phyloP scores from a whole-genome alignment of 2,113 vertebrate species.

The Tretioscincus oriximinensis region DNA sequence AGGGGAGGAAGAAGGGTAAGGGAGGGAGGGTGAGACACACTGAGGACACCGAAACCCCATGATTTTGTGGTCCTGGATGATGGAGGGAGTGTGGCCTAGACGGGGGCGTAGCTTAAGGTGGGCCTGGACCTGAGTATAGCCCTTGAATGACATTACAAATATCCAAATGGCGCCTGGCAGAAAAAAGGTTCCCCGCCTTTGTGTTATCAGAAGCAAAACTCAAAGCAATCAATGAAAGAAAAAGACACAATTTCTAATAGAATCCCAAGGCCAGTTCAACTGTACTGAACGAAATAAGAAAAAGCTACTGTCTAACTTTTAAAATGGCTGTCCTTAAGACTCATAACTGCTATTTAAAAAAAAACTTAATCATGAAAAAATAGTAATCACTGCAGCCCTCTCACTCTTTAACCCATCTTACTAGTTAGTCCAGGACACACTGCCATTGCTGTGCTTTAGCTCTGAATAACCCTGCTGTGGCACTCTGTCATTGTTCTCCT shows the following conservation, averaged over 20 bases:
- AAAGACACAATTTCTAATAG: constrained; percentile 36
- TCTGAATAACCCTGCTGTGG: not conserved
- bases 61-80: no score
- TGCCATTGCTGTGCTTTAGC: not conserved
- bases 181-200: no score
- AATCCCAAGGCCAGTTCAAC: constrained; percentile 16
- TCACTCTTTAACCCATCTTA: not conserved
- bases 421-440: not conserved
- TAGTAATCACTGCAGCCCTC: not conserved
- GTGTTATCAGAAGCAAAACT: constrained; percentile 35
- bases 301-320: not conserved
- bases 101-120: no score
- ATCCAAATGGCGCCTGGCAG: no score
- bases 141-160: no score
- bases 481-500: not conserved
- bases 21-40: no score
- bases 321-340: not conserved
- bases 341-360: not conserved
- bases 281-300: not conserved
- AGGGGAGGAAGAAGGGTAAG: no score
- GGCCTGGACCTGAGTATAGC: no score
- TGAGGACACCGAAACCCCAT: no score
- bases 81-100: no score
- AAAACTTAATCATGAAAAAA: not conserved
- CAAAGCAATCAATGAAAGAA: constrained; percentile 28